Percentiles rank a stretch among this genome's conserved stretches.
Evolutionary conservation across 1,140 invertebrate genomes (phyloP).

Genomic region (Ylistrum balloti): DNA sequence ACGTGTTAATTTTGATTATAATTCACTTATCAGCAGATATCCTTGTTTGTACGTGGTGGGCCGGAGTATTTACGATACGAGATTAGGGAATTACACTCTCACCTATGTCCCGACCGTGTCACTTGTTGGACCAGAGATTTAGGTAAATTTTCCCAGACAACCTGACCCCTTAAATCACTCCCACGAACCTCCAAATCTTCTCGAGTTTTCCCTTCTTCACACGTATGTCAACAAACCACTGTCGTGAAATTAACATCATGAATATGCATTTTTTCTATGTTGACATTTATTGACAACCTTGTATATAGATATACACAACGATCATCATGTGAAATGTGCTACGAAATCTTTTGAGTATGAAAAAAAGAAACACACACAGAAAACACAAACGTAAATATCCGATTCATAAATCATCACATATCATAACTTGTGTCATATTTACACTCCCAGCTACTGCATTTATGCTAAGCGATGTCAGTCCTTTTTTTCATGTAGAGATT

Average conservation of each 20-base stretch:
- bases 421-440: too few species aligned
- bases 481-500: too few species aligned
- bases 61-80: slow-evolving; percentile 50
- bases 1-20: slow-evolving; percentile 53
- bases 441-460: too few species aligned
- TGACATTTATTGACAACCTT: neutral
- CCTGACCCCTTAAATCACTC: neutral
- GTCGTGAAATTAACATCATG: slow-evolving; percentile 8
- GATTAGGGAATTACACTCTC: neutral
- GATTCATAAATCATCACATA: too few species aligned
- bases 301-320: neutral
- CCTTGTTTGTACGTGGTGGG: slow-evolving; percentile 55
- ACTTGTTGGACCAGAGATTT: slow-evolving; percentile 10
- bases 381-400: too few species aligned
- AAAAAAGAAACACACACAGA: neutral
- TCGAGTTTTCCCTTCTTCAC: neutral
- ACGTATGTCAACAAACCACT: slow-evolving; percentile 27
- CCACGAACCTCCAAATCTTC: neutral
- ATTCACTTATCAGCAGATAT: slow-evolving; percentile 54
- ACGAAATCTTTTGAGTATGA: neutral
- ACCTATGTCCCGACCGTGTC: neutral
- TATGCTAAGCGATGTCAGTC: too few species aligned
- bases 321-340: neutral
- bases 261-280: slow-evolving; percentile 4
- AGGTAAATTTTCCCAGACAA: slow-evolving; percentile 14